A percentile compares a stretch with the other conserved stretches of the same genome.
These are phyloP conservation scores for Halictus ligatus DNA, from an alignment of 2,888 invertebrate genomes.

Conservation along the genomic window DNA sequence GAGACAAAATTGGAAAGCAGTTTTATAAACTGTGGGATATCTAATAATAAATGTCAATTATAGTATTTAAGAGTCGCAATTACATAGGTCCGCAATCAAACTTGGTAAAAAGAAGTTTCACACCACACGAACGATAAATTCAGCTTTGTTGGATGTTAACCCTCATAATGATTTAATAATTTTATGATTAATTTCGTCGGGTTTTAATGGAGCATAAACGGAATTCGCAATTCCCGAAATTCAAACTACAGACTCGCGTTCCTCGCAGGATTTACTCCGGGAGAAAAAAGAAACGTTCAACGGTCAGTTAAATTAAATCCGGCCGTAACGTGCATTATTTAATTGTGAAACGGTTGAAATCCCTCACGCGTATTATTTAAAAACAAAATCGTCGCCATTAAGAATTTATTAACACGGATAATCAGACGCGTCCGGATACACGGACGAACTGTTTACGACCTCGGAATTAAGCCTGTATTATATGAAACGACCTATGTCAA, in stretches of 20 bases:
- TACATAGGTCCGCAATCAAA: no score
- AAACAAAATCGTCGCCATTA: conserved; percentile 1
- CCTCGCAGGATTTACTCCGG: not conserved
- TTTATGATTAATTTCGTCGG: not conserved
- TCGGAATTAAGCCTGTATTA: not conserved
- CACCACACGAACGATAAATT: no score
- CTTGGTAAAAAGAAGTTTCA: no score
- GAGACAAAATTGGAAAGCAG: no score
- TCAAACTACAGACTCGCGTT: not conserved
- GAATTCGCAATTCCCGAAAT: not conserved
- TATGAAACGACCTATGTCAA: not conserved
- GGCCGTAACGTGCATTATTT: not conserved
- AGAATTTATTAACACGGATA: not conserved
- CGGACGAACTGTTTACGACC: not conserved
- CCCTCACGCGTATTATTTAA: not conserved
- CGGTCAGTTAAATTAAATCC: not conserved
- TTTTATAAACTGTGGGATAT: no score
- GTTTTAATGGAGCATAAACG: not conserved
- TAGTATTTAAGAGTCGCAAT: no score
- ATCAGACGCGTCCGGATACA: not conserved
- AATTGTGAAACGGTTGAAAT: not conserved
- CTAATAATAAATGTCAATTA: no score
- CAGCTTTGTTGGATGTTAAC: no score
- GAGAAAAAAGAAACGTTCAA: not conserved
- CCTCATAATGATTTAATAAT: no score